Conservation (phyloP, 2,888 invertebrate genomes). For the Cyclophora albipunctata region DNA sequence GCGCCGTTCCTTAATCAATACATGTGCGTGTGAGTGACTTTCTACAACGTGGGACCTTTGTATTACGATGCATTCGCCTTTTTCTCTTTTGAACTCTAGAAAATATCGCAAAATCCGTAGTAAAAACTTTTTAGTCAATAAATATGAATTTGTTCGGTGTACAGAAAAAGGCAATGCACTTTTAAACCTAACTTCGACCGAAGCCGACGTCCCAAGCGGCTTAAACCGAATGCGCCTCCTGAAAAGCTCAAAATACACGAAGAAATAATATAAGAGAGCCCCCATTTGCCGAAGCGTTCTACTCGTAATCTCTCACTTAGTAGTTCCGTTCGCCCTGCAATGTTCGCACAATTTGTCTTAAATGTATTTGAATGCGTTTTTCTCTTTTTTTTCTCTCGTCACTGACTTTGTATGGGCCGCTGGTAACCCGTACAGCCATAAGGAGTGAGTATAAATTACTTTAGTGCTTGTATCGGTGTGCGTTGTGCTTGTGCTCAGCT, state of each 20-base stretch:
- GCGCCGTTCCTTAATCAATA: constrained; percentile 78
- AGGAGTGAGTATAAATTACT: constrained; percentile 82
- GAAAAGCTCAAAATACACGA: constrained; percentile 68
- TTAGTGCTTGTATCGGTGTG: constrained; percentile 74
- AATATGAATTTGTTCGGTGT: constrained; percentile 15
- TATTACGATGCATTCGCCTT: constrained; percentile 38
- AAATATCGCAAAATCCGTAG: background rate
- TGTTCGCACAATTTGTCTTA: constrained; percentile 76
- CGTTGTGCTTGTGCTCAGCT: constrained; percentile 73
- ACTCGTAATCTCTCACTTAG: constrained; percentile 76
- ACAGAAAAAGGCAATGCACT: constrained; percentile 66
- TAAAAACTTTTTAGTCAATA: constrained; percentile 10
- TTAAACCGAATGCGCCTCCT: constrained; percentile 62
- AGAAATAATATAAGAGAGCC: constrained; percentile 63
- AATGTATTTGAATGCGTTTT: constrained; percentile 77
- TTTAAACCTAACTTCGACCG: constrained; percentile 37
- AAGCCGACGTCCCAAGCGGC: constrained; percentile 56
- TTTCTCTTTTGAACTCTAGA: constrained; percentile 27
- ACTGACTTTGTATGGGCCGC: constrained; percentile 82
- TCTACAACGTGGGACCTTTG: constrained; percentile 40
- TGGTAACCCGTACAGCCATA: constrained; percentile 79
- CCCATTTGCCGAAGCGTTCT: constrained; percentile 68
- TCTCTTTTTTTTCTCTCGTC: constrained; percentile 77
- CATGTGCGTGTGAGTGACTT: constrained; percentile 80
- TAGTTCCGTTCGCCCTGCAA: constrained; percentile 76